These are phyloP conservation scores for Oryzaephilus surinamensis DNA, from an alignment of 1,140 invertebrate species.

Conservation along the genomic window DNA sequence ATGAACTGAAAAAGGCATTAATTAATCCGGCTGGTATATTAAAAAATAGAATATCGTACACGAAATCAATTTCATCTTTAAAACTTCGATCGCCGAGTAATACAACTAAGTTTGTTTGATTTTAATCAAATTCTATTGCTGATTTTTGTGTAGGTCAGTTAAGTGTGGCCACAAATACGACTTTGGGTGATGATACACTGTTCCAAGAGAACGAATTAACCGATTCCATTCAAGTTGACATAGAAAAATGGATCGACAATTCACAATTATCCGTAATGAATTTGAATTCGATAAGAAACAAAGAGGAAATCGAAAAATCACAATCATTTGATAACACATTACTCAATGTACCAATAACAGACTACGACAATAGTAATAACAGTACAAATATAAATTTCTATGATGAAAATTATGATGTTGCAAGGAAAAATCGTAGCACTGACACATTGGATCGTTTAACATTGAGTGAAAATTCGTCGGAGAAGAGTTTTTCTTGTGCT, in stretches of 20 bases:
- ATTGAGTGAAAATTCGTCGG: constrained; percentile 25
- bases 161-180: constrained; percentile 33
- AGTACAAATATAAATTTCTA: constrained; percentile 4
- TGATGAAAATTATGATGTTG: constrained; percentile 15
- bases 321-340: constrained; percentile 8
- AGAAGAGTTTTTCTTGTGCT: constrained; percentile 26
- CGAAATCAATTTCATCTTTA: constrained; percentile 31
- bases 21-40: constrained; percentile 46
- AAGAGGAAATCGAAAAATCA: constrained; percentile 12
- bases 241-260: constrained; percentile 32
- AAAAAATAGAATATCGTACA: constrained; percentile 35
- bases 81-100: constrained; percentile 42
- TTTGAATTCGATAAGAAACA: constrained; percentile 20
- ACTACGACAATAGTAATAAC: constrained; percentile 7
- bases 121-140: constrained; percentile 3
- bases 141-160: constrained; percentile 29
- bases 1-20: constrained; percentile 48
- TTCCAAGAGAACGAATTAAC: constrained; percentile 27
- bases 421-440: constrained; percentile 16
- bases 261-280: constrained; percentile 31
- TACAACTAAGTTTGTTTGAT: too few relatives aligned
- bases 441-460: constrained; percentile 21
- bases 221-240: constrained; percentile 27
- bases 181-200: constrained; percentile 29
- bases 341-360: constrained; percentile 7